These are phyloP conservation scores for Drosophila ironensis DNA, from an alignment of 1,140 invertebrate genomes.

Conservation along the genomic window DNA sequence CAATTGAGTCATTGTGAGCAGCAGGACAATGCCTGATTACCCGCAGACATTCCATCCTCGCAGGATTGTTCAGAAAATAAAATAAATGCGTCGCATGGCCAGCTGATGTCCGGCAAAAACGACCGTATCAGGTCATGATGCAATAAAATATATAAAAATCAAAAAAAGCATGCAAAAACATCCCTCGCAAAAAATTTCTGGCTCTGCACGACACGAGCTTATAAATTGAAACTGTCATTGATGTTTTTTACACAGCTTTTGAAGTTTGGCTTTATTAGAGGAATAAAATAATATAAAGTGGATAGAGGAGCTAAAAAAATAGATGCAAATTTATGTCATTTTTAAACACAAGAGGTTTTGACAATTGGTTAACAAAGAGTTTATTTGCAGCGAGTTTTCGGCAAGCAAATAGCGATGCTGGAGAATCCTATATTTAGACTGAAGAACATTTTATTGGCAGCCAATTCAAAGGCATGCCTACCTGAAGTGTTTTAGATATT, in stretches of 20 bases:
- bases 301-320: too few relatives aligned
- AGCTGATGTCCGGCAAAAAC: constrained; percentile 28
- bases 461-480: too few relatives aligned
- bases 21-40: constrained; percentile 42
- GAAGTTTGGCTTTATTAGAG: not conserved
- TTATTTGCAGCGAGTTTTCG: too few relatives aligned
- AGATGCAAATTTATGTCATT: not conserved
- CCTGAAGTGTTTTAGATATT: too few relatives aligned
- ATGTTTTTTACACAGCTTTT: constrained; percentile 6
- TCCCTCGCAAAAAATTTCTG: not conserved
- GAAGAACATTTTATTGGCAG: too few relatives aligned
- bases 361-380: not conserved
- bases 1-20: constrained; percentile 40
- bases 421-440: too few relatives aligned
- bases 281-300: not conserved
- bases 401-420: too few relatives aligned
- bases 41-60: constrained; percentile 6
- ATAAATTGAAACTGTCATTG: constrained; percentile 22
- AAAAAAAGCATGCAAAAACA: constrained; percentile 8
- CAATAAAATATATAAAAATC: constrained; percentile 32
- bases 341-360: not conserved
- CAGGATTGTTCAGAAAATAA: constrained; percentile 7
- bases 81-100: constrained; percentile 14
- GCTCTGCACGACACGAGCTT: constrained; percentile 2
- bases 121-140: constrained; percentile 12